These are phyloP conservation scores for Muricea muricata DNA, from an alignment of 92 coral and sea anemone species.

Conservation along the genomic window DNA sequence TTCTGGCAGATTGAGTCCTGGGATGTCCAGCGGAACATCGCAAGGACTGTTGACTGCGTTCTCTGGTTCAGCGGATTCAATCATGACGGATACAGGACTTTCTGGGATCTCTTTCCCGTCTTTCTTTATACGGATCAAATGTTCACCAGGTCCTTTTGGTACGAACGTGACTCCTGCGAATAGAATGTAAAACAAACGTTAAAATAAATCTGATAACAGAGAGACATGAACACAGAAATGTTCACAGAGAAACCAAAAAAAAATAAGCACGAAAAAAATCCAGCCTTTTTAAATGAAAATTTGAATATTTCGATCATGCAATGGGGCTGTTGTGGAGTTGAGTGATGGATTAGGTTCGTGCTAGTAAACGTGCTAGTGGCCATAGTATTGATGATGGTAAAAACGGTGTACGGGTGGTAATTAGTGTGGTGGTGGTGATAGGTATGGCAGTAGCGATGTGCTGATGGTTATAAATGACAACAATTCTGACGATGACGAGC, in stretches of 20 bases:
- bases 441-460: not conserved
- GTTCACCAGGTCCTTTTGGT: constrained; percentile 58
- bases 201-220: not conserved
- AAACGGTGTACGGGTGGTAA: too few species aligned
- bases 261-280: too few species aligned
- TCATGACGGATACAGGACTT: constrained; percentile 65
- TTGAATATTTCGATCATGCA: too few species aligned
- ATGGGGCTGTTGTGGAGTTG: too few species aligned
- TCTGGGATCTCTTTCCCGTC: constrained; percentile 46
- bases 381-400: too few species aligned
- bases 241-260: not conserved
- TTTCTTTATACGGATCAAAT: constrained; percentile 44
- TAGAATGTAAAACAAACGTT: not conserved
- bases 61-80: constrained; percentile 46
- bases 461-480: not conserved
- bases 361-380: too few species aligned
- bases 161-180: constrained; percentile 52
- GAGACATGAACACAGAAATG: not conserved
- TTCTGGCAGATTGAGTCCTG: constrained; percentile 44
- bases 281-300: too few species aligned
- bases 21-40: constrained; percentile 57
- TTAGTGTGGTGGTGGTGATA: too few species aligned
- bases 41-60: constrained; percentile 36
- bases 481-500: not conserved
- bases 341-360: too few species aligned